Conservation (phyloP, 2,888 invertebrate genomes). For the Noctuana brunneofusca region DNA sequence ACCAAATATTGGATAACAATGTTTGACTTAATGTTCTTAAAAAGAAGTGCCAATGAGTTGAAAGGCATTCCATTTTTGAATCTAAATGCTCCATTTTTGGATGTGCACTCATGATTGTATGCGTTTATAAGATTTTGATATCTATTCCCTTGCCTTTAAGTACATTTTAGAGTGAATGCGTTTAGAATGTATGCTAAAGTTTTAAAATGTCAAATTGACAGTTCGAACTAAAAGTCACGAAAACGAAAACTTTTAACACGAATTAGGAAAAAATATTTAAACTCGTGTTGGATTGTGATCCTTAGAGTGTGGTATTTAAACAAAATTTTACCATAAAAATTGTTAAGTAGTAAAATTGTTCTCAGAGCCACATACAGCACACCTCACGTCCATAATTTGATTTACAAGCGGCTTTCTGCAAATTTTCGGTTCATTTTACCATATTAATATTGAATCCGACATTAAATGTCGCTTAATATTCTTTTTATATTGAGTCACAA, state of each 20-base stretch:
- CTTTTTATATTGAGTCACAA: no score
- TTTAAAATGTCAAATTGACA: constrained; percentile 24
- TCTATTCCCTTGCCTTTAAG: not conserved
- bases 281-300: not conserved
- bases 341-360: constrained; percentile 6
- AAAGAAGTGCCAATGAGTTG: constrained; percentile 25
- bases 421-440: not conserved
- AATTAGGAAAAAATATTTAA: constrained; percentile 9
- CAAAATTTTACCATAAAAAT: not conserved
- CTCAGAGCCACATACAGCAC: not conserved
- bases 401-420: not conserved
- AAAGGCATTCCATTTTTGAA: constrained; percentile 28
- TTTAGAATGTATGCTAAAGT: not conserved
- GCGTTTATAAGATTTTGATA: not conserved
- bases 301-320: not conserved
- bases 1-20: not conserved
- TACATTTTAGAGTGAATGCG: constrained; percentile 2
- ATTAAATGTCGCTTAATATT: no score
- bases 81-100: constrained; percentile 17
- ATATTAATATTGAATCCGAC: no score
- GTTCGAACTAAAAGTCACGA: constrained; percentile 29
- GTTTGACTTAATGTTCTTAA: constrained; percentile 13
- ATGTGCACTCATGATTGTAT: not conserved
- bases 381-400: not conserved
- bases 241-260: constrained; percentile 32